These are phyloP conservation scores for Anagyrus pseudococci DNA, from an alignment of 2,888 invertebrate species.

Conservation along the genomic window DNA sequence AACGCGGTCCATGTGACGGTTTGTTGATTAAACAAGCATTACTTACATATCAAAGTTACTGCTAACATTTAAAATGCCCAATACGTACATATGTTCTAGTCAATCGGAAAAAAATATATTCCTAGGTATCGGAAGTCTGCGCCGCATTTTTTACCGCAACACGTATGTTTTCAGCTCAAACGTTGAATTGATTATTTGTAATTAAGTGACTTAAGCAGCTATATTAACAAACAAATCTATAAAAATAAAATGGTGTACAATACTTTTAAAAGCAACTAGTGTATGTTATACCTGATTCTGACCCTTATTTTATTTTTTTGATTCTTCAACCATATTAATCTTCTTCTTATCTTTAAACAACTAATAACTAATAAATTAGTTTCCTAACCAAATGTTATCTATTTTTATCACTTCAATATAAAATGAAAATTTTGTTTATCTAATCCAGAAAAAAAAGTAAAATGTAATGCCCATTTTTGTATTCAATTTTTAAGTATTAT, in stretches of 20 bases:
- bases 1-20: conserved; percentile 44
- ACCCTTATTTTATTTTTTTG: too few relatives aligned
- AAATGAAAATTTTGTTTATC: too few relatives aligned
- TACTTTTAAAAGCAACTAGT: conserved; percentile 2
- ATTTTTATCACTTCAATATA: too few relatives aligned
- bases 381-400: too few relatives aligned
- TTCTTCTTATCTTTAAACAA: too few relatives aligned
- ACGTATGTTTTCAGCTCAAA: conserved; percentile 6
- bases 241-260: background rate
- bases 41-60: conserved; percentile 23
- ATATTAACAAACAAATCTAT: background rate
- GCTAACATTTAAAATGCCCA: conserved; percentile 15
- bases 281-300: too few relatives aligned
- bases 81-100: conserved; percentile 19
- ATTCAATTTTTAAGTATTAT: conserved; percentile 16
- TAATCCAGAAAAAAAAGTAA: too few relatives aligned
- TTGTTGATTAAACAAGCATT: conserved; percentile 8
- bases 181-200: conserved; percentile 3
- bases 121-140: conserved; percentile 1
- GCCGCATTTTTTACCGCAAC: conserved; percentile 15
- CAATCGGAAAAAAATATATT: conserved; percentile 22
- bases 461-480: too few relatives aligned
- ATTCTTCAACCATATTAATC: too few relatives aligned
- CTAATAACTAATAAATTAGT: too few relatives aligned
- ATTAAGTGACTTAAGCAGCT: background rate